phyloP scores from a whole-genome alignment of 2,113 vertebrate genomes.

The Varanus salvator region DNA sequence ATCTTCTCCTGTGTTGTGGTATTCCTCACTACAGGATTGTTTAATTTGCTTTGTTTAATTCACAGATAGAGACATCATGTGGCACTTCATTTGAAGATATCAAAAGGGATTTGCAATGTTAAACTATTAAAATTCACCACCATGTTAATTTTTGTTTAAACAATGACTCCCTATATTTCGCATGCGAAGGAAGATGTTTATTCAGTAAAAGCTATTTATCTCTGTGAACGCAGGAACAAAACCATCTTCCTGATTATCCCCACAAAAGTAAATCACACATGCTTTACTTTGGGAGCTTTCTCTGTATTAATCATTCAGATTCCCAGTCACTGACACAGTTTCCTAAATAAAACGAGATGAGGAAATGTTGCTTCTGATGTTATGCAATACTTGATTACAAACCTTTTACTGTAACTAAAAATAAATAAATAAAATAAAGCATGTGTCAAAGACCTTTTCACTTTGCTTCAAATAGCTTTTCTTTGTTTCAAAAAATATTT shows the following conservation, averaged over 20 bases:
- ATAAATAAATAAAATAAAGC: not conserved
- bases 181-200: constrained; percentile 18
- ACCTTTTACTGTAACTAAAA: too few relatives aligned
- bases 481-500: not conserved
- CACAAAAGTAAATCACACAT: not conserved
- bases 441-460: constrained; percentile 14
- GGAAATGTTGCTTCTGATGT: constrained; percentile 24
- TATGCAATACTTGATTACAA: constrained; percentile 17
- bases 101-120: not conserved
- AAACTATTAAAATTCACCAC: constrained; percentile 32
- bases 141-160: constrained; percentile 14
- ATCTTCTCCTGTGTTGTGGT: not conserved
- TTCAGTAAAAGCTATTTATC: constrained; percentile 12
- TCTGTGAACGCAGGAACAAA: constrained; percentile 35
- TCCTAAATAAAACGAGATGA: constrained; percentile 31
- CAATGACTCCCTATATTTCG: not conserved
- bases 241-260: constrained; percentile 13
- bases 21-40: rapidly evolving
- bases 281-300: not conserved
- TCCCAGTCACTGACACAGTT: constrained; percentile 35
- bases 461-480: not conserved
- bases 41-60: not conserved
- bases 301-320: constrained; percentile 19
- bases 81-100: constrained; percentile 26
- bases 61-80: constrained; percentile 20